A percentile compares a stretch with the other conserved stretches of the same genome.
phyloP scores from a whole-genome alignment of 2,797 vertebrate species.

The Sebastes matsubarae region DNA sequence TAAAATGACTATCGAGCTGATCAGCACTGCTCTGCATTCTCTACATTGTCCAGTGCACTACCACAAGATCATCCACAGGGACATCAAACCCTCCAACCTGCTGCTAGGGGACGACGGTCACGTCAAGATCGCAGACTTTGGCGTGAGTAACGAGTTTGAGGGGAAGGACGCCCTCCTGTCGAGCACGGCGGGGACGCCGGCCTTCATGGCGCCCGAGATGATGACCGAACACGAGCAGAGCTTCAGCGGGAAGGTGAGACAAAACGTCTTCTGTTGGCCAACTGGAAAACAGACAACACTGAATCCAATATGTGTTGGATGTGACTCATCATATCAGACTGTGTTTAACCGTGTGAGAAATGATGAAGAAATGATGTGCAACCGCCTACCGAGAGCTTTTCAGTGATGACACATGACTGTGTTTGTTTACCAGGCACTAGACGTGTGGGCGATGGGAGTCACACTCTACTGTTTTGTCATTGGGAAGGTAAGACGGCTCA shows the following conservation, averaged over 20 bases:
- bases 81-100: conserved; percentile 97
- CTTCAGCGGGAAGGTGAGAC: conserved; percentile 92
- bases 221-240: conserved; percentile 88
- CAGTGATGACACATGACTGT: conserved; percentile 1
- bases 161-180: conserved; percentile 91
- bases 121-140: conserved; percentile 95
- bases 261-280: neutral
- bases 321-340: neutral
- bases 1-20: neutral
- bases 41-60: conserved; percentile 86
- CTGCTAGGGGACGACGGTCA: conserved; percentile 93
- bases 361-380: neutral
- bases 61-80: conserved; percentile 96
- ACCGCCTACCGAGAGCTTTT: neutral
- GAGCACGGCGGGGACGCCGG: conserved; percentile 92
- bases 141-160: conserved; percentile 96
- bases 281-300: neutral
- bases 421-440: conserved; percentile 88
- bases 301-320: neutral
- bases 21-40: neutral
- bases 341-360: neutral
- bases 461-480: conserved; percentile 95
- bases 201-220: conserved; percentile 97
- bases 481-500: conserved; percentile 86
- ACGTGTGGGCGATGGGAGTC: conserved; percentile 96